Base-by-base conservation (phyloP, 2,797 vertebrate genomes). In the Meda fulgida region DNA sequence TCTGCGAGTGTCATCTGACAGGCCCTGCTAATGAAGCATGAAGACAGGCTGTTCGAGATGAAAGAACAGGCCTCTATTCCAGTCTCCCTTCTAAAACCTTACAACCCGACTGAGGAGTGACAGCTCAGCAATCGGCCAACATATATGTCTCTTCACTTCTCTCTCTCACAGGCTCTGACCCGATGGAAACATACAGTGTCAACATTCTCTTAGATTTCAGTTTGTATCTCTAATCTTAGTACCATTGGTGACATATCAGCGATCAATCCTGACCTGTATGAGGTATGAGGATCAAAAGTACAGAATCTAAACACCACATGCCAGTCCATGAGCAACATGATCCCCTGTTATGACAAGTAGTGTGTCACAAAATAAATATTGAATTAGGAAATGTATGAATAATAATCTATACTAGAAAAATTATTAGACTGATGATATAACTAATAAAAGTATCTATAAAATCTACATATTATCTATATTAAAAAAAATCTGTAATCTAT, bases 11-110 rank as follows among this genome's bases (percentile, higher is more conserved):
- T 85, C 55, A 63, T 86, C 76, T 83, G 82, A 90, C 88, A 87
- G 84, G 46, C 70, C 69, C 53, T 78, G 31, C 83, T 86, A 89
- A 90, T 87, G 89, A 82, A 90, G 87, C 85, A 48, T 78, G 84
- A 86, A 87, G 85, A 85, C 80, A 46, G 72, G 58, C 18, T 26
- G 84, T 76, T 55, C 31, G 58, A 80, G 36, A 77, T 75, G 84
- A 88, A 66, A 84, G 46, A 55, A 72, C 66, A 58, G 48, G 36
- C 73, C 66, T 73, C 81, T 36, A 55, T 21, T 80, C 36, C 67
- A 66, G 67, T 78, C 40, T 46, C 18, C 16, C 38, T 73, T 63
- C 40, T 3, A 36, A 11, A 70, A 51, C 38, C 46, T 66, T 63
- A 81, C 72, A 60, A 51, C 58, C 63, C 40, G 1, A 65, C 73